Evolutionary conservation across 2,888 invertebrate species (phyloP), one percentile per base, ranked within the genome.

Genomic region (Noctua janthina): DNA sequence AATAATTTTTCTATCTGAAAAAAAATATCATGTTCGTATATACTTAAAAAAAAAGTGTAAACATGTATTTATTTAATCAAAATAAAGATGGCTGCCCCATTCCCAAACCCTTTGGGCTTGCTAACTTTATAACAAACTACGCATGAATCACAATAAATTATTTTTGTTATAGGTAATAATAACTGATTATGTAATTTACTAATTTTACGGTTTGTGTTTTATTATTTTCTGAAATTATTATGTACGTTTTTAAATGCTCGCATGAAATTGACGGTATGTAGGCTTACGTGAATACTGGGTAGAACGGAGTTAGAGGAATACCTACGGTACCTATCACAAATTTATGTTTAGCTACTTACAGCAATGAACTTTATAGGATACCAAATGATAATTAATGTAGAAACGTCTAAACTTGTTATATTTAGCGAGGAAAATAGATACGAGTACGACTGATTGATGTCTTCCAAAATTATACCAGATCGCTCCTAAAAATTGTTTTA

Each of bases 381-480:
- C 5, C 20, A 39, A 10, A 23, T 67, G 20, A n/a, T 49, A 49
- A n/a, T 17, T 62, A 54, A 13, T 29, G 3, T n/a, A 62, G 56
- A 7, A 75, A 39, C 15, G 62, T 73, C 8, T 39, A 51, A 39
- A 46, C n/a, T 43, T 56, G 54, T 74, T 69, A 66, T 70, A 70
- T 82, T 59, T 64, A 76, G 35, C 74, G 54, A 69, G 62, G 35
- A 69, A n/a, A 81, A 77, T 70, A 84, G 56, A 68, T 51, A 67
- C 17, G 59, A 76, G 76, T 84, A 79, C 64, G 88, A 76, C 86
- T 89, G 82, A 90, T 85, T 81, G 69, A 87, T 87, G 91, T 91
- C 91, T 91, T 90, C 91, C 90, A 91, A 88, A 76, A 84, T 86
- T 81, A 89, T 81, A 88, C 66, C 46, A 59, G 35, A n/a, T 70